These are phyloP conservation scores for Gallinago paraguaiae DNA, from an alignment of 2,113 vertebrate species.

Conservation along the genomic window DNA sequence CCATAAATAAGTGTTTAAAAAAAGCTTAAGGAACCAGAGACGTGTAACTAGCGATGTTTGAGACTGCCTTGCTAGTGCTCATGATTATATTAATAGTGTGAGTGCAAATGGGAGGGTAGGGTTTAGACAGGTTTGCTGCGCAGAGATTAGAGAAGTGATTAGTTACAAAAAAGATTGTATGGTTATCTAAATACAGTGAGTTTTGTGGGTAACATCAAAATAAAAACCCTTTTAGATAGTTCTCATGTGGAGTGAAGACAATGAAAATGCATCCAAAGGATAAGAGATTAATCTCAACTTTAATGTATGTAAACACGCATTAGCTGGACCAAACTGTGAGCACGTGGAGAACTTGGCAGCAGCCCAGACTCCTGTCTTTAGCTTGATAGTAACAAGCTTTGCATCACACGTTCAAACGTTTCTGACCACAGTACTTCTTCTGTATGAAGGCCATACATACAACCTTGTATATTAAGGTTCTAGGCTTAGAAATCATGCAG, in stretches of 20 bases:
- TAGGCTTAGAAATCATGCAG: not conserved
- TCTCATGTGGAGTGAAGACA: not conserved
- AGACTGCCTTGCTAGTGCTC: slow-evolving; percentile 1
- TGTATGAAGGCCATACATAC: not conserved
- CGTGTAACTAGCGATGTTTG: not conserved
- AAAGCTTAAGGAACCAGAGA: slow-evolving; percentile 58
- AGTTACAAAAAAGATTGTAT: not conserved
- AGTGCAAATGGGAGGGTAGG: not conserved
- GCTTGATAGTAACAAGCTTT: not conserved
- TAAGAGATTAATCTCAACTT: not conserved
- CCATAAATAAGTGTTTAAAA: slow-evolving; percentile 67
- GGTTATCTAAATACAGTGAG: not conserved
- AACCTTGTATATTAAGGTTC: not conserved
- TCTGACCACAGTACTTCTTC: not conserved
- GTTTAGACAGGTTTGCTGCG: slow-evolving; percentile 2
- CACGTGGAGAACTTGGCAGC: not conserved
- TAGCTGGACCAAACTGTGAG: not conserved
- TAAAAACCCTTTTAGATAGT: not conserved
- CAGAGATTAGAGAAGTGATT: not conserved
- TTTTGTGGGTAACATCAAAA: not conserved
- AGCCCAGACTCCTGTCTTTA: not conserved
- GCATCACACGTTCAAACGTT: fast-evolving
- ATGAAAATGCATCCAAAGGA: not conserved
- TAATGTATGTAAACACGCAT: not conserved
- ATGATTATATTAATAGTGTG: slow-evolving; percentile 40